Evolutionary conservation across 2,888 invertebrate genomes (phyloP).

Genomic region (Vanessa cardui): DNA sequence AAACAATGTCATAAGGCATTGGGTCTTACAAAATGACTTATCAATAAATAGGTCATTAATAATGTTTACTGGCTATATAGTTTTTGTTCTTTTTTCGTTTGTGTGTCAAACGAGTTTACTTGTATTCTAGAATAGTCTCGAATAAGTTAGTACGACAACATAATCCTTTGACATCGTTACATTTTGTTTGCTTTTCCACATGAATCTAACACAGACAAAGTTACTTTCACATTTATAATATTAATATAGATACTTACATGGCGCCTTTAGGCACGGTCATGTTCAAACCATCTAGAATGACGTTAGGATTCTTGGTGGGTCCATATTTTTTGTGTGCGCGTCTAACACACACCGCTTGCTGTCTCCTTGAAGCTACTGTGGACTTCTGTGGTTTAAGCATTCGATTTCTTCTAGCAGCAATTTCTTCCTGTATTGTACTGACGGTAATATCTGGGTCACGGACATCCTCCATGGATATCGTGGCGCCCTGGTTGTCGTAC

Average conservation of each 20-base stretch:
- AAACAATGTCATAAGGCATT: too few species aligned
- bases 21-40: too few species aligned
- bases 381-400: constrained; percentile 85
- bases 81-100: too few species aligned
- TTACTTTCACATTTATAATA: too few species aligned
- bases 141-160: too few species aligned
- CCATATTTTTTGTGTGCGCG: constrained; percentile 94
- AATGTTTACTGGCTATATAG: too few species aligned
- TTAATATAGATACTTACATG: constrained; percentile 87
- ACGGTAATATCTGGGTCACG: constrained; percentile 55
- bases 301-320: constrained; percentile 88
- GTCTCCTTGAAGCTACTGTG: constrained; percentile 86
- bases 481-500: constrained; percentile 78
- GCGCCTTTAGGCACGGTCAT: constrained; percentile 96
- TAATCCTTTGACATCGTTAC: too few species aligned
- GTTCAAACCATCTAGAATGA: constrained; percentile 93
- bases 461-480: constrained; percentile 76
- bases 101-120: too few species aligned
- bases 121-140: too few species aligned
- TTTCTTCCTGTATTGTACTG: constrained; percentile 63
- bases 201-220: too few species aligned
- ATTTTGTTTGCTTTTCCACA: too few species aligned
- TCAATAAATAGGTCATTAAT: too few species aligned
- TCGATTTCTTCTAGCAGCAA: constrained; percentile 58
- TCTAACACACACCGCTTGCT: constrained; percentile 93